phyloP scores from a whole-genome alignment of 1,140 invertebrate species.

The Ruditapes philippinarum region DNA sequence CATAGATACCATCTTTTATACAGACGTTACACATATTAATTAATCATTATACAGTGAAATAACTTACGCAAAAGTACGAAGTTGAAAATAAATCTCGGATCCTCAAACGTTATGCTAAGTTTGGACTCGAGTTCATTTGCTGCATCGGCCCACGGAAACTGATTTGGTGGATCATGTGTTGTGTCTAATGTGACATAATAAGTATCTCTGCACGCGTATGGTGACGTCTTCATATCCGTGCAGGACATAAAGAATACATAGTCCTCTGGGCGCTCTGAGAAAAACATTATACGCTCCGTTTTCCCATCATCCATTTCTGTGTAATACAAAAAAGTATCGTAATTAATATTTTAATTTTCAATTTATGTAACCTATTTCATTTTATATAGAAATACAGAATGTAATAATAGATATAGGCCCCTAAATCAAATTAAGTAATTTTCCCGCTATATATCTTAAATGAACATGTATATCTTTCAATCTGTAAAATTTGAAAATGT shows the following conservation, averaged over 20 bases:
- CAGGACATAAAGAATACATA: slow-evolving; percentile 62
- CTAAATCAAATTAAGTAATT: no score
- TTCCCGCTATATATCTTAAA: no score
- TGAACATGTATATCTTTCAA: no score
- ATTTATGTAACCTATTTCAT: no score
- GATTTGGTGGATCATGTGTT: slow-evolving; percentile 39
- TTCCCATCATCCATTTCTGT: slow-evolving; percentile 37
- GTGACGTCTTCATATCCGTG: slow-evolving; percentile 52
- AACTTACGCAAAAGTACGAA: slow-evolving; percentile 52
- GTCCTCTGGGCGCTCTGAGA: slow-evolving; percentile 40
- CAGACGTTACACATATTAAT: no score
- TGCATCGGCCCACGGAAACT: slow-evolving; percentile 40
- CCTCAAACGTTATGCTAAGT: slow-evolving; percentile 36
- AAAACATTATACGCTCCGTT: slow-evolving; percentile 57
- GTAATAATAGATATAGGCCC: no score
- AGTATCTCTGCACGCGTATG: slow-evolving; percentile 50
- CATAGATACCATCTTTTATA: no score
- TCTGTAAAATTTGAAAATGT: no score
- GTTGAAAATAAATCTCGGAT: slow-evolving; percentile 60
- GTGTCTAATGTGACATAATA: slow-evolving; percentile 54
- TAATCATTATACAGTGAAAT: not conserved
- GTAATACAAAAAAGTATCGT: no score
- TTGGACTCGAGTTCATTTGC: slow-evolving; percentile 25
- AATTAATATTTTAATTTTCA: no score
- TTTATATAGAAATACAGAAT: no score